These are phyloP conservation scores for Ceuthmochares aereus DNA, from an alignment of 2,113 vertebrate species.

Conservation along the genomic window DNA sequence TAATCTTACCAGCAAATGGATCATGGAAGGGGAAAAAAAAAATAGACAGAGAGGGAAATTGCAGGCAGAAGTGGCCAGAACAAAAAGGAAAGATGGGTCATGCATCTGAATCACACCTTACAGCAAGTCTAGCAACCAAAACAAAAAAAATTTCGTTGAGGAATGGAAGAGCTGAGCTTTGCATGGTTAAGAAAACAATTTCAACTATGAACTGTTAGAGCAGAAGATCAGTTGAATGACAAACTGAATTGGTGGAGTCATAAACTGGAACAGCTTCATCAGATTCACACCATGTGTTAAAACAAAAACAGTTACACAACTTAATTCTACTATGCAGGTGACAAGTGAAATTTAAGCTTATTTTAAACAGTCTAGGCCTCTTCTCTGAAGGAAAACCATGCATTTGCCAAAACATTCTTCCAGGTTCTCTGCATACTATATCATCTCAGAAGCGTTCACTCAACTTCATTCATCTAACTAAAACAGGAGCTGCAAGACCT, in stretches of 20 bases:
- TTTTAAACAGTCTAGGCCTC: background rate
- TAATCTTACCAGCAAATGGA: background rate
- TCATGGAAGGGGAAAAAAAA: background rate
- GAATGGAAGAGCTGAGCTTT: constrained; percentile 1
- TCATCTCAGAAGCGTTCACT: background rate
- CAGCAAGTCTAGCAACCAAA: background rate
- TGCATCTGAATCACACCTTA: background rate
- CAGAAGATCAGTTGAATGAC: background rate
- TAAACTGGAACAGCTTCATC: background rate
- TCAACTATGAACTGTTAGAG: background rate
- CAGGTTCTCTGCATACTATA: background rate
- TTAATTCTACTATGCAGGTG: background rate
- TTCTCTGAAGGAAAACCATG: background rate
- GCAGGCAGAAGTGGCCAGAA: background rate
- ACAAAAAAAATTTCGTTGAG: background rate
- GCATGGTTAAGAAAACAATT: background rate
- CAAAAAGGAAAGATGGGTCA: background rate
- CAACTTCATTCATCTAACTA: background rate
- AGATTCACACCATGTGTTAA: background rate
- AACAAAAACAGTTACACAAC: constrained; percentile 4
- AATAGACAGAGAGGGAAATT: background rate
- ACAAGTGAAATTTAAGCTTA: background rate
- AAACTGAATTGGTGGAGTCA: background rate
- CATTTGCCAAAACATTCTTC: background rate
- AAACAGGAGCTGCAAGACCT: background rate